Base-by-base conservation (phyloP, 2,888 invertebrate species). In the Heteromurus nitidus region DNA sequence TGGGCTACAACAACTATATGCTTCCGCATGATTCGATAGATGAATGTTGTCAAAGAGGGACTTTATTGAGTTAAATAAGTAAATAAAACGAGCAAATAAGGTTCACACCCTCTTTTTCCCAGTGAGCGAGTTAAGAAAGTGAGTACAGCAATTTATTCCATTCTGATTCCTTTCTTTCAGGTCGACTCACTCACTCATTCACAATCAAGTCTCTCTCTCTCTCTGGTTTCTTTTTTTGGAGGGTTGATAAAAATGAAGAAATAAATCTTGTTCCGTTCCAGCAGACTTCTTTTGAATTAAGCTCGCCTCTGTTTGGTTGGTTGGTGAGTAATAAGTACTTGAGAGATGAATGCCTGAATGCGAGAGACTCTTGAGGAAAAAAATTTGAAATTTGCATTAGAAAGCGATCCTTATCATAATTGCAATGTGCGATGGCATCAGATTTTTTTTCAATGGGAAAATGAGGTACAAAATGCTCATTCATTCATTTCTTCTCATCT, bases 11-110 rank as follows among this genome's bases (percentile, higher is more conserved):
- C n/a, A n/a, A n/a, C n/a, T n/a, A n/a, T n/a, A 62, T 73, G 65
- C 58, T 55, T 47, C 22, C 11, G 53, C 42, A 55, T 9, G 42
- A 69, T 69, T 60, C 69, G 50, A 77, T 77, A 69, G 55, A 77
- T 77, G 77, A 77, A 60, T 68, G n/a, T n/a, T n/a, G 69, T 69
- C 77, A 62, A 64, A 70, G 44, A 70, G 42, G 72, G 65, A 72
- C 72, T 80, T 80, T 80, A 80, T 80, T 80, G 73, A 80, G 80
- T 80, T 80, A 80, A 80, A 80, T 80, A 80, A 80, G 80, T 80
- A 80, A 80, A 80, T 80, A 80, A 80, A 73, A 60, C 60, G 73
- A 80, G 80, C 80, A 80, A 80, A 80, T 80, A 80, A 55, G 80
- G 68, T 80, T 80, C 73, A 80, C 80, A 80, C 80, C 80, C 80